Evolutionary conservation across 2,113 vertebrate genomes (phyloP).

Genomic region (Nibea coibor): DNA sequence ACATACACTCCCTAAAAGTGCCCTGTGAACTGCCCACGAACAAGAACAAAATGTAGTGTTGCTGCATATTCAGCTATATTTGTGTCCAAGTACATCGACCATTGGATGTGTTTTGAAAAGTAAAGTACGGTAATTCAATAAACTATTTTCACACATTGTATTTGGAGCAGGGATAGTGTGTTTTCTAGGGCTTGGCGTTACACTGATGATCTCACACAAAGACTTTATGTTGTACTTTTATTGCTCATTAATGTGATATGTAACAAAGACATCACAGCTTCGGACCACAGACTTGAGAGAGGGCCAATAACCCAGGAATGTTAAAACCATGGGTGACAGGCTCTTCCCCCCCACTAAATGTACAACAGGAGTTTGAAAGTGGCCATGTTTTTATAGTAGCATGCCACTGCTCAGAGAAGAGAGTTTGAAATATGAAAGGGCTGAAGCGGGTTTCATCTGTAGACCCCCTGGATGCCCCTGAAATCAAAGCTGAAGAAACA

Average conservation of each 20-base stretch:
- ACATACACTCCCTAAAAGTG: not conserved
- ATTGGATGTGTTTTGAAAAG: not conserved
- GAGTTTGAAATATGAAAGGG: not conserved
- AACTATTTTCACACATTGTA: slow-evolving; percentile 7
- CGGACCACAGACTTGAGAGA: not conserved
- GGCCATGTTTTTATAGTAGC: not conserved
- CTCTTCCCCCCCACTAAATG: not conserved
- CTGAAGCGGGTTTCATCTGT: not conserved
- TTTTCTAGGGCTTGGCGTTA: not conserved
- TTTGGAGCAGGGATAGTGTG: not conserved
- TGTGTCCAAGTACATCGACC: not conserved
- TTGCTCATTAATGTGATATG: not conserved
- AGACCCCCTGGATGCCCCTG: slow-evolving; percentile 16
- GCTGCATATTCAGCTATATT: slow-evolving; percentile 1
- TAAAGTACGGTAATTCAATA: not conserved
- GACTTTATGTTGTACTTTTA: not conserved
- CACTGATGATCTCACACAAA: slow-evolving; percentile 5
- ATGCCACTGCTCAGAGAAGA: not conserved
- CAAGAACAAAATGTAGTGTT: not conserved
- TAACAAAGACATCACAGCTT: not conserved
- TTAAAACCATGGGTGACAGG: not conserved
- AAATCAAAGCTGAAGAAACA: slow-evolving; percentile 52
- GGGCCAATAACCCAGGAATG: not conserved
- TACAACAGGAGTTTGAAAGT: not conserved
- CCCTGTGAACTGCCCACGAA: not conserved